phyloP scores from a whole-genome alignment of 2,888 invertebrate genomes.

The Caenorhabditis sp. region DNA sequence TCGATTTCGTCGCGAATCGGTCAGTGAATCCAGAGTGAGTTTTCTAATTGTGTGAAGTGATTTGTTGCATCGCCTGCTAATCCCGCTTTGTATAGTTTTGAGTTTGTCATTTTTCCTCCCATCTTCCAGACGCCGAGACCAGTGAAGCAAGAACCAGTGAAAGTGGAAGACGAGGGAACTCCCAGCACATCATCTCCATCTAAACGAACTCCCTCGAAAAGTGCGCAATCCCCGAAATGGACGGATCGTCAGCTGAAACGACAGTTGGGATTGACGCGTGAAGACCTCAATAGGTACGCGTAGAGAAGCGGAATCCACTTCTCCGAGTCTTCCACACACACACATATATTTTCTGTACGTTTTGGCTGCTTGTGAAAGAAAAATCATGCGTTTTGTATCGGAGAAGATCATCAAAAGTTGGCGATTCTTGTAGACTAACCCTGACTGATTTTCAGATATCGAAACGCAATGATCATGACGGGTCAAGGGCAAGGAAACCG shows the following conservation, averaged over 20 bases:
- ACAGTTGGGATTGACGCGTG: constrained; percentile 64
- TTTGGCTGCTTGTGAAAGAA: background rate
- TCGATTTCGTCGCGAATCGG: constrained; percentile 18
- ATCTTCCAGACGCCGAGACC: background rate
- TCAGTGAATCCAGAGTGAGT: background rate
- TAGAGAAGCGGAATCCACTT: constrained; percentile 11
- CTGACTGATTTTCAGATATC: constrained; percentile 63
- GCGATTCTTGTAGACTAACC: too few species aligned
- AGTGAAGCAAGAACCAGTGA: constrained; percentile 15
- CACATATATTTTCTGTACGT: constrained; percentile 47
- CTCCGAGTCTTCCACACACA: background rate
- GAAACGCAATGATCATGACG: constrained; percentile 49
- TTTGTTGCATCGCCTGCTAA: background rate
- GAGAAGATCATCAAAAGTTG: too few species aligned
- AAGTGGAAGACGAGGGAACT: background rate
- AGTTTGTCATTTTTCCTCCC: background rate
- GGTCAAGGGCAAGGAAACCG: constrained; percentile 42
- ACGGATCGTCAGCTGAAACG: constrained; percentile 54
- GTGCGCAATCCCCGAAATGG: constrained; percentile 53
- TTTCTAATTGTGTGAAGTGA: background rate
- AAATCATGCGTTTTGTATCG: background rate
- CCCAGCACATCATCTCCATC: background rate
- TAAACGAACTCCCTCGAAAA: constrained; percentile 2
- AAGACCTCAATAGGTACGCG: constrained; percentile 68
- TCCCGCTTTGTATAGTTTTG: background rate